These are phyloP conservation scores for Butorides virescens DNA, from an alignment of 2,113 vertebrate species.

Conservation along the genomic window DNA sequence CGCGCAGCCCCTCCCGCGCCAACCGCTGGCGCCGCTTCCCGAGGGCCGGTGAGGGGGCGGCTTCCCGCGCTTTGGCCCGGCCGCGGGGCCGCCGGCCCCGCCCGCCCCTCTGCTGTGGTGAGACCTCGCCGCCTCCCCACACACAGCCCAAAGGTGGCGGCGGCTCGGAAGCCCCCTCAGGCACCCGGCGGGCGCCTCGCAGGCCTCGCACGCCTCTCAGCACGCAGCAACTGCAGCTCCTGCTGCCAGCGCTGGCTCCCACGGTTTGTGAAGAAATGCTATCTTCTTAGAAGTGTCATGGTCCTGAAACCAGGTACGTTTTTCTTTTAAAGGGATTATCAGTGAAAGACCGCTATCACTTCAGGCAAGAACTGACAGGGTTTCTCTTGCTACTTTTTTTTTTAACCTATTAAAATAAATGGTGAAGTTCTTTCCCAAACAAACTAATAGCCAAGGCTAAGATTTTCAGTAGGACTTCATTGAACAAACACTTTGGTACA, in stretches of 20 bases:
- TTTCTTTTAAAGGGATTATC: not conserved
- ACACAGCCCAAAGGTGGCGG: accelerated
- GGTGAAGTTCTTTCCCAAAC: not conserved
- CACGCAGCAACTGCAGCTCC: not conserved
- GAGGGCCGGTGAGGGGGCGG: not conserved
- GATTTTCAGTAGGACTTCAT: no score
- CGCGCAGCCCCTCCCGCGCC: not conserved
- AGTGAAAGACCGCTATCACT: not conserved
- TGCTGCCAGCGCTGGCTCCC: not conserved
- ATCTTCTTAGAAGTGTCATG: not conserved
- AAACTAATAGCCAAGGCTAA: not conserved
- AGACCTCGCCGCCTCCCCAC: not conserved
- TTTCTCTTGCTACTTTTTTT: not conserved
- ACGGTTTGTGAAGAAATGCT: not conserved
- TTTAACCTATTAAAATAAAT: not conserved
- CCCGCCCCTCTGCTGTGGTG: not conserved
- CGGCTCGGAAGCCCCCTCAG: not conserved
- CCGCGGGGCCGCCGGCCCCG: not conserved
- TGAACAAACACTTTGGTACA: not conserved
- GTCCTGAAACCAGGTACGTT: not conserved
- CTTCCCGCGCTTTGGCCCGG: no score
- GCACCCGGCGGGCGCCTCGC: accelerated
- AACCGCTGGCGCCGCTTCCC: not conserved
- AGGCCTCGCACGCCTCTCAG: no score
- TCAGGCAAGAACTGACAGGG: not conserved